phyloP scores from a whole-genome alignment of 2,113 vertebrate genomes.

The Taxidea taxus region DNA sequence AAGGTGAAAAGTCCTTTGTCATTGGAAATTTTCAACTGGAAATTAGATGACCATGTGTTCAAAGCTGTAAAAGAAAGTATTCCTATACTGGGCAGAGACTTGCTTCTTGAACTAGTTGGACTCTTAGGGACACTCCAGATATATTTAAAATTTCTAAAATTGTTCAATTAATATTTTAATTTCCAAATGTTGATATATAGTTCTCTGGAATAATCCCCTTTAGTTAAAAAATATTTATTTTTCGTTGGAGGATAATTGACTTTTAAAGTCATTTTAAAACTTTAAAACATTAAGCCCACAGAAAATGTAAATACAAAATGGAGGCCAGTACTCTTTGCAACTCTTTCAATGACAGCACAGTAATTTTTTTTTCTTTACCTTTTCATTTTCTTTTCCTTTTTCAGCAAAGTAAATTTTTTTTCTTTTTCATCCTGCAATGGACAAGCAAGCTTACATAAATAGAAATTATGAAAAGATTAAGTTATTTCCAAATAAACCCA shows the following conservation, averaged over 20 bases:
- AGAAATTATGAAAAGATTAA: background rate
- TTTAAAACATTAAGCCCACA: background rate
- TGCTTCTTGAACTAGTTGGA: background rate
- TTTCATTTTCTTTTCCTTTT: no score
- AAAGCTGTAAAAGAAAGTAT: background rate
- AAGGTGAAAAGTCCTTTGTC: background rate
- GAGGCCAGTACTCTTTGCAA: background rate
- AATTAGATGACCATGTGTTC: background rate
- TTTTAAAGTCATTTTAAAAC: background rate
- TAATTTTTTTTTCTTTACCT: background rate
- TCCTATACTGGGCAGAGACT: background rate
- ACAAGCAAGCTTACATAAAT: conserved; percentile 1
- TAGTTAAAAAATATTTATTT: background rate
- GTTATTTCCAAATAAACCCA: background rate
- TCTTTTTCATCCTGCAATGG: background rate
- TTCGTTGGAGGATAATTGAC: background rate
- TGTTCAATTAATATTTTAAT: background rate
- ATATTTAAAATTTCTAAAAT: background rate
- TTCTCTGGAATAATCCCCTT: background rate
- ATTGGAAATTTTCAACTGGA: background rate
- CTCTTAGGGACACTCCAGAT: background rate
- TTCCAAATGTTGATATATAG: background rate
- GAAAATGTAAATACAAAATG: background rate
- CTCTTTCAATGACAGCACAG: background rate
- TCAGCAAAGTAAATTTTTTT: no score